Conservation (phyloP, 1,140 invertebrate species). For the Melitaea cinxia region DNA sequence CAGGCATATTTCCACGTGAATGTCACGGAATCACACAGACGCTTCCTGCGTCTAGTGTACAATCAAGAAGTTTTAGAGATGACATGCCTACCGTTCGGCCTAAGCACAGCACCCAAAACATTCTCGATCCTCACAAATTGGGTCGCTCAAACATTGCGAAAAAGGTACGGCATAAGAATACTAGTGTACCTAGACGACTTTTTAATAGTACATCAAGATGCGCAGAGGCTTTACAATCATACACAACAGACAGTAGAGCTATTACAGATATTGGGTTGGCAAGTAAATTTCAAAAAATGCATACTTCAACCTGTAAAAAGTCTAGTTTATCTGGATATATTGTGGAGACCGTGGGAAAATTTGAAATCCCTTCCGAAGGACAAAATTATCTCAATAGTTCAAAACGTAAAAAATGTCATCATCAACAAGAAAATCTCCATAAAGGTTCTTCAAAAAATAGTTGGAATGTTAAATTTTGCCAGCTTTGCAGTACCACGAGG, state of each 20-base stretch:
- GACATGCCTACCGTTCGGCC: constrained; percentile 51
- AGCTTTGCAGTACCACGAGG: constrained; percentile 30
- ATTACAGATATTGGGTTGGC: neutral
- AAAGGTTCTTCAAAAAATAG: constrained; percentile 16
- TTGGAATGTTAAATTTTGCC: constrained; percentile 34
- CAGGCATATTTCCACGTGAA: constrained; percentile 56
- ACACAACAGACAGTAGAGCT: neutral
- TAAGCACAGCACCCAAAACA: constrained; percentile 32
- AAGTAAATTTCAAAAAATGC: neutral
- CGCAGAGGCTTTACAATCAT: neutral
- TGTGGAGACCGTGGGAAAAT: constrained; percentile 21
- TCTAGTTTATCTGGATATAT: constrained; percentile 18
- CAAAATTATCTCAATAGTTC: too few species aligned
- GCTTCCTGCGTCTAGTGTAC: constrained; percentile 45
- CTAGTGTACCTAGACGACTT: neutral
- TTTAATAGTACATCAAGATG: neutral
- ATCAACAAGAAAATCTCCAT: too few species aligned
- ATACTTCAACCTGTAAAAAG: neutral
- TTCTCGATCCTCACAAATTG: constrained; percentile 39
- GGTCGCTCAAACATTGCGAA: neutral
- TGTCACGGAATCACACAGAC: constrained; percentile 44
- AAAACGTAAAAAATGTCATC: too few species aligned
- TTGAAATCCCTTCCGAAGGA: neutral
- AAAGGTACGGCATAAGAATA: constrained; percentile 23
- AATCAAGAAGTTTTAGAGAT: constrained; percentile 40